Percentiles rank a stretch among this genome's conserved stretches.
These are phyloP conservation scores for Carlito syrichta DNA, from an alignment of 2,113 vertebrate species.

Conservation along the genomic window DNA sequence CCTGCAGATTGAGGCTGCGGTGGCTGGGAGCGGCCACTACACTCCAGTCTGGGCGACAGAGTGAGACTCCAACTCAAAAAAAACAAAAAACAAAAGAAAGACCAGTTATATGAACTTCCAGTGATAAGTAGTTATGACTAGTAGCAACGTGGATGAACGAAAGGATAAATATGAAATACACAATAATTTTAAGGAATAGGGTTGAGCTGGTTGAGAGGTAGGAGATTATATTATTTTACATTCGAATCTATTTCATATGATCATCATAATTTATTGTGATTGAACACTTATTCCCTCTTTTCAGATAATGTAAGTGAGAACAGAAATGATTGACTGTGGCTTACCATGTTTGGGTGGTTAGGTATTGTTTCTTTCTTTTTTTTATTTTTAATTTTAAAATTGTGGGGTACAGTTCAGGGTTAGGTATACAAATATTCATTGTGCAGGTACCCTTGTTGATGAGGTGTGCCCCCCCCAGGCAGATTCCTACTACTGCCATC, in stretches of 20 bases:
- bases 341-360: not conserved
- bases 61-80: no score
- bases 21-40: no score
- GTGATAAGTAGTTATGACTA: not conserved
- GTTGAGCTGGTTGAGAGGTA: constrained; percentile 10
- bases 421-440: no score
- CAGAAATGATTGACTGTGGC: not conserved
- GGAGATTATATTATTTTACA: not conserved
- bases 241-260: not conserved
- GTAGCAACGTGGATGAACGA: not conserved
- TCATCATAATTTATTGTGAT: not conserved
- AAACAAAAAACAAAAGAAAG: no score
- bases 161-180: not conserved
- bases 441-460: no score
- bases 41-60: no score
- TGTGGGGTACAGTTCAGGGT: no score
- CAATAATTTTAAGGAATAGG: constrained; percentile 26
- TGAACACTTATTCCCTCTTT: not conserved
- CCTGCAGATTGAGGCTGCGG: no score
- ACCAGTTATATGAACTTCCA: not conserved
- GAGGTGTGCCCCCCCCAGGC: no score
- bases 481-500: no score
- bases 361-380: not conserved
- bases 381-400: no score
- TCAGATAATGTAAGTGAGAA: not conserved